These are phyloP conservation scores for Eupithecia pulchellata DNA, from an alignment of 2,888 invertebrate species.

Conservation along the genomic window DNA sequence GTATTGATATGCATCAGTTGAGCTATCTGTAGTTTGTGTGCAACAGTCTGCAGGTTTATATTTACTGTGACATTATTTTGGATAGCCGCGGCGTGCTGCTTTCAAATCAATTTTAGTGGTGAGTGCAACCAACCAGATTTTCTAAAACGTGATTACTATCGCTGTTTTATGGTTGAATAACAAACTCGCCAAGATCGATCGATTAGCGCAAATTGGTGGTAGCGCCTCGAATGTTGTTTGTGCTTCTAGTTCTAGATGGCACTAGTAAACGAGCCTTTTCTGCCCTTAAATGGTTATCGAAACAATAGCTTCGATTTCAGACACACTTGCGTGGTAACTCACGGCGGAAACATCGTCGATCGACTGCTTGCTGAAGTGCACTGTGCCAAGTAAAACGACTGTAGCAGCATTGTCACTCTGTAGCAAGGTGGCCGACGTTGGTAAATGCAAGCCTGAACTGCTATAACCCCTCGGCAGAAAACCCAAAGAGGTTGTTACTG, in stretches of 20 bases:
- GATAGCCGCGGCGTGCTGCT: no score
- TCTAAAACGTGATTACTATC: no score
- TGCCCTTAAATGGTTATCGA: not conserved
- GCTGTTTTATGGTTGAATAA: not conserved
- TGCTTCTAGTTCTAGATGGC: not conserved
- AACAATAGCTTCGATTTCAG: not conserved
- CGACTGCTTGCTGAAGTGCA: conserved; percentile 79
- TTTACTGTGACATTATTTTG: no score
- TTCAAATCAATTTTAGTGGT: no score
- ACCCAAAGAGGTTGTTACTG: not conserved
- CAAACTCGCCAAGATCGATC: not conserved
- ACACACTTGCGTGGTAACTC: conserved; percentile 13
- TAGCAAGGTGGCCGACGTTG: conserved; percentile 67
- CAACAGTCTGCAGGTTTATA: no score
- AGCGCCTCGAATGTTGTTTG: not conserved
- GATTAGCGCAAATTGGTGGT: not conserved
- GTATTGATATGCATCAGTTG: no score
- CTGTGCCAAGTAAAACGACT: conserved; percentile 78
- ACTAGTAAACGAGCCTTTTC: not conserved
- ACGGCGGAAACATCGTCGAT: conserved; percentile 77
- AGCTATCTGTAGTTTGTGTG: no score
- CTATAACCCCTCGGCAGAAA: conserved; percentile 24
- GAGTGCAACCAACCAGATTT: not conserved
- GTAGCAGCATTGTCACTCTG: conserved; percentile 66
- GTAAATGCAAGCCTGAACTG: conserved; percentile 51